Evolutionary conservation across 2,888 invertebrate genomes (phyloP).

Genomic region (Yponomeuta plumbellus): DNA sequence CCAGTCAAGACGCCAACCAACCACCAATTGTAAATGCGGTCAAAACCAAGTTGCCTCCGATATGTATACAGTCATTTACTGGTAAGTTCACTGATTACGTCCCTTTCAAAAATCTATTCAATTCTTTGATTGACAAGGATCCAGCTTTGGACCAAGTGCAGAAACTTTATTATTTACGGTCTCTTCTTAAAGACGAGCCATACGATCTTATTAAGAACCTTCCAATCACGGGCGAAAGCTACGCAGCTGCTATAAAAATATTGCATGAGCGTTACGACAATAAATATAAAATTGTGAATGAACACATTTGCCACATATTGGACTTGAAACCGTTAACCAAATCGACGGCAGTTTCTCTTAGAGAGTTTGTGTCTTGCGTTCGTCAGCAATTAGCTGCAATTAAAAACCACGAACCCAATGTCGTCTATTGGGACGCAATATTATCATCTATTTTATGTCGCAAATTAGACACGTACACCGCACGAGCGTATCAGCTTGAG

Average conservation of each 20-base stretch:
- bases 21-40: no score
- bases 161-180: conserved; percentile 18
- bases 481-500: not conserved
- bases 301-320: conserved; percentile 14
- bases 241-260: no score
- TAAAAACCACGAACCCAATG: not conserved
- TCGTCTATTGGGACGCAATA: not conserved
- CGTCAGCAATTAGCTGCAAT: not conserved
- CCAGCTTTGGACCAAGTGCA: not conserved
- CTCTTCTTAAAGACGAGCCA: conserved; percentile 14
- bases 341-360: not conserved
- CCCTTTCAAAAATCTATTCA: conserved; percentile 16
- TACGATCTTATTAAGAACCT: conserved; percentile 19
- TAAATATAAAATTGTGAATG: conserved; percentile 15
- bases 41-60: no score
- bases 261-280: conserved; percentile 4
- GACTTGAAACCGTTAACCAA: conserved; percentile 15
- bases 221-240: conserved; percentile 3
- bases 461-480: not conserved
- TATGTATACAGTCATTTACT: no score
- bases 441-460: not conserved
- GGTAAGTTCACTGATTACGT: no score
- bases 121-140: conserved; percentile 15
- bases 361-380: not conserved
- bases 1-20: no score